Evolutionary conservation across 2,797 vertebrate species (phyloP).

Genomic region (Lophius americanus): DNA sequence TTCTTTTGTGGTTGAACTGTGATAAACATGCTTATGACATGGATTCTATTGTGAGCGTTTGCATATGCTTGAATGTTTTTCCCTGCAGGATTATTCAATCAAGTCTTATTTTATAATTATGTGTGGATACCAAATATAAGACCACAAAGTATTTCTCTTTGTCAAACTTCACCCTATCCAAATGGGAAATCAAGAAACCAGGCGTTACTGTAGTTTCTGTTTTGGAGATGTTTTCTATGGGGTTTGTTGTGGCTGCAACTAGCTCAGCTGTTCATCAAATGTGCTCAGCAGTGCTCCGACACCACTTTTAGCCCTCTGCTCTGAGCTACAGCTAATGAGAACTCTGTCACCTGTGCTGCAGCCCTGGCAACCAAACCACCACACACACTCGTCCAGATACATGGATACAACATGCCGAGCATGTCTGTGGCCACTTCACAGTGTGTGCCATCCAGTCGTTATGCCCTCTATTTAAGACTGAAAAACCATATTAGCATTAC

Average conservation of each 20-base stretch:
- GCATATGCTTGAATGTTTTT: not conserved
- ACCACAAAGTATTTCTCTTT: slow-evolving; percentile 7
- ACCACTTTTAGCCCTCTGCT: slow-evolving; percentile 71
- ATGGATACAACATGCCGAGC: slow-evolving; percentile 34
- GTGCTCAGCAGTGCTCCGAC: slow-evolving; percentile 58
- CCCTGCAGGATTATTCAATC: slow-evolving; percentile 17
- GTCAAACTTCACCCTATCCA: slow-evolving; percentile 29
- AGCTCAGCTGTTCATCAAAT: slow-evolving; percentile 78
- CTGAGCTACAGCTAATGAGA: slow-evolving; percentile 65
- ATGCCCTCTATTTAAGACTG: slow-evolving; percentile 30
- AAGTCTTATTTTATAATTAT: slow-evolving; percentile 13
- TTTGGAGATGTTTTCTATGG: slow-evolving; percentile 67
- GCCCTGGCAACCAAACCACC: slow-evolving; percentile 61
- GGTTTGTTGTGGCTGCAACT: slow-evolving; percentile 65
- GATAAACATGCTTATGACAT: not conserved
- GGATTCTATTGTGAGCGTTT: too few relatives aligned
- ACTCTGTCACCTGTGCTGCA: slow-evolving; percentile 70
- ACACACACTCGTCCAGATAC: slow-evolving; percentile 48
- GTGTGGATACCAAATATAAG: slow-evolving; percentile 34
- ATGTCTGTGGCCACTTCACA: slow-evolving; percentile 42
- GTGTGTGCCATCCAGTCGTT: slow-evolving; percentile 18
- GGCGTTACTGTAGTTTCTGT: slow-evolving; percentile 54
- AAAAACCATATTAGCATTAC: slow-evolving; percentile 20
- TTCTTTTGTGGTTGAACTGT: slow-evolving; percentile 36
- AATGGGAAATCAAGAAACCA: slow-evolving; percentile 36